These are phyloP conservation scores for Pachyrhynchus sulphureomaculatus DNA, from an alignment of 1,140 invertebrate species.

Conservation along the genomic window DNA sequence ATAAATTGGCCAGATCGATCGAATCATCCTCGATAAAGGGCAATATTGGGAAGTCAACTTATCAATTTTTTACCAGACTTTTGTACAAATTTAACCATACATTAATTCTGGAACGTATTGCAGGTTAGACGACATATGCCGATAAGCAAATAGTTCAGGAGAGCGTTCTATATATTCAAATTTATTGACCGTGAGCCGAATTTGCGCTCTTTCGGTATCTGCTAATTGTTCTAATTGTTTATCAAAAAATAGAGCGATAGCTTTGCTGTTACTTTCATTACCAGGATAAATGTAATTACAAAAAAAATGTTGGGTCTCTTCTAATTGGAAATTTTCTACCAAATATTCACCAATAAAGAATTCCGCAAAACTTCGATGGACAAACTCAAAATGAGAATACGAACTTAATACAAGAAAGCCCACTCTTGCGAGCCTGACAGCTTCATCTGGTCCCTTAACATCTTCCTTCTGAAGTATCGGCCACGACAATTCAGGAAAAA, in stretches of 20 bases:
- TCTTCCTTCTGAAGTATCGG: background rate
- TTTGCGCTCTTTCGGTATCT: too few relatives aligned
- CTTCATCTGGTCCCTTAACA: background rate
- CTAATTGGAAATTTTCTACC: background rate
- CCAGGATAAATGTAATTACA: background rate
- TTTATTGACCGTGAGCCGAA: too few relatives aligned
- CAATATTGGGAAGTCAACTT: too few relatives aligned
- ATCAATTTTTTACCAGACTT: too few relatives aligned
- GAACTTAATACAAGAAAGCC: background rate
- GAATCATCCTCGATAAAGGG: too few relatives aligned
- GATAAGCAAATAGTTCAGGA: too few relatives aligned
- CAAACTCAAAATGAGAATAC: background rate
- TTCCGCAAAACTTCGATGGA: slow-evolving; percentile 3
- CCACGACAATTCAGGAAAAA: too few relatives aligned
- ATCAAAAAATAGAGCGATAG: background rate
- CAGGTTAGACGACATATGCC: too few relatives aligned
- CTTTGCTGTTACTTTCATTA: background rate
- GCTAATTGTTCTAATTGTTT: background rate
- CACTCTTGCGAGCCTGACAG: background rate
- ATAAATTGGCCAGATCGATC: too few relatives aligned
- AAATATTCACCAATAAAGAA: background rate
- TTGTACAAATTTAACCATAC: too few relatives aligned
- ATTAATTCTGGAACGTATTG: too few relatives aligned
- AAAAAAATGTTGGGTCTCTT: background rate
- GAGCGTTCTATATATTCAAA: too few relatives aligned